phyloP scores from a whole-genome alignment of 2,888 invertebrate genomes.

The Esperia sulphurella region DNA sequence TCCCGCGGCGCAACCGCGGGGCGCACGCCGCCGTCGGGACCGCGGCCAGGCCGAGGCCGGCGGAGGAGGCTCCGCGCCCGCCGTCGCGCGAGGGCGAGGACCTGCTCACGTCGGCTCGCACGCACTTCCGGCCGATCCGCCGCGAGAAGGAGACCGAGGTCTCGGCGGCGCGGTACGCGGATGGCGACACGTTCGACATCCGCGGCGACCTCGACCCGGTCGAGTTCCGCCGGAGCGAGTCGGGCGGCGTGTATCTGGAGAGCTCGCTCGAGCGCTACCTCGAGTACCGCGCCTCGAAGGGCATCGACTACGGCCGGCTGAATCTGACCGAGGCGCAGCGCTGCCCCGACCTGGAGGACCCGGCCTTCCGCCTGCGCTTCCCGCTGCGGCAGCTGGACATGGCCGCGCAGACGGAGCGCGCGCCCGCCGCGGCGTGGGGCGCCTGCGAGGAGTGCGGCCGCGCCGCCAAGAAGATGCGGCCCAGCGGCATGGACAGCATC shows the following conservation, averaged over 20 bases:
- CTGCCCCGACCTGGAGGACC: constrained; percentile 52
- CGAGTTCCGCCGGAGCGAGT: constrained; percentile 82
- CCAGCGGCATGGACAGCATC: constrained; percentile 38
- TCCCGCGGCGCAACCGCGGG: constrained; percentile 79
- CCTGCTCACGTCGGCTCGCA: constrained; percentile 86
- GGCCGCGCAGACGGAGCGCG: constrained; percentile 28
- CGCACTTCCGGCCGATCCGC: constrained; percentile 91
- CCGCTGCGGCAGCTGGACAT: constrained; percentile 66
- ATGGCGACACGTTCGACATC: constrained; percentile 87
- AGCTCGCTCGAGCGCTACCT: constrained; percentile 71
- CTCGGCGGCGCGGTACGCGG: constrained; percentile 66
- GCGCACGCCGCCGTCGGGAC: constrained; percentile 16
- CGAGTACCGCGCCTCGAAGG: constrained; percentile 66
- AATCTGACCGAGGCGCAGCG: constrained; percentile 56
- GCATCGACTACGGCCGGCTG: constrained; percentile 61
- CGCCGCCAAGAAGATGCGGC: constrained; percentile 63
- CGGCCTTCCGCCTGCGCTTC: constrained; percentile 83
- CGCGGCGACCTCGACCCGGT: constrained; percentile 81
- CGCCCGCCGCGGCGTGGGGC: constrained; percentile 30
- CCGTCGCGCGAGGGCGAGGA: constrained; percentile 82
- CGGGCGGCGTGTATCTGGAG: constrained; percentile 81
- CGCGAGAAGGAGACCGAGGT: constrained; percentile 62
- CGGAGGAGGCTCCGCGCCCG: constrained; percentile 77
- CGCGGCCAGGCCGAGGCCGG: constrained; percentile 17
- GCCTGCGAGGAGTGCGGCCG: constrained; percentile 57